phyloP scores from a whole-genome alignment of 2,888 invertebrate genomes.

The Endomychus coccineus region DNA sequence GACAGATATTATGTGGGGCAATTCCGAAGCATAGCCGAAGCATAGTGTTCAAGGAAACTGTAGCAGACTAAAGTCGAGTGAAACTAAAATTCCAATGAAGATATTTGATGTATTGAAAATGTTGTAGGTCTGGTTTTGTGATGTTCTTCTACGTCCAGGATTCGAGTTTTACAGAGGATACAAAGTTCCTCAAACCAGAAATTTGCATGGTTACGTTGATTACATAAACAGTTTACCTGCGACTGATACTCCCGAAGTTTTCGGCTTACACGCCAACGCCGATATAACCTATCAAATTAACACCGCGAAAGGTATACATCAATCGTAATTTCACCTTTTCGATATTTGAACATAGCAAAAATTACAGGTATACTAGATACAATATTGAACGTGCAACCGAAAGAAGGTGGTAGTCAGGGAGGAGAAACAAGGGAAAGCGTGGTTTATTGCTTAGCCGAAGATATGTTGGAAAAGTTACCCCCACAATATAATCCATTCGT shows the following conservation, averaged over 20 bases:
- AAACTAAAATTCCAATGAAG: too few relatives aligned
- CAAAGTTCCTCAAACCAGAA: constrained; percentile 79
- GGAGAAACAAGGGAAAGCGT: constrained; percentile 90
- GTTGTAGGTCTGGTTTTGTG: constrained; percentile 81
- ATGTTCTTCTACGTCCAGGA: constrained; percentile 73
- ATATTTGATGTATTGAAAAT: too few relatives aligned
- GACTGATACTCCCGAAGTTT: constrained; percentile 89
- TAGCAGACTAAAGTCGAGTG: too few relatives aligned
- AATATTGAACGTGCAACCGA: constrained; percentile 93
- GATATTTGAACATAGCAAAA: background rate
- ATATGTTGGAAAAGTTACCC: constrained; percentile 84
- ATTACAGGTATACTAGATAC: constrained; percentile 72
- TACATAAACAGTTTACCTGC: constrained; percentile 79
- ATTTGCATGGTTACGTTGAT: constrained; percentile 71
- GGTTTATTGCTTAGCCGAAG: constrained; percentile 85
- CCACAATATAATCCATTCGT: constrained; percentile 82
- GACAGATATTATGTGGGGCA: too few relatives aligned
- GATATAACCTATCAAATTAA: constrained; percentile 98
- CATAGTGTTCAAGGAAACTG: too few relatives aligned
- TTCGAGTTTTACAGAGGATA: constrained; percentile 94
- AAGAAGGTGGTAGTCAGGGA: constrained; percentile 84
- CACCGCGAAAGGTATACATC: constrained; percentile 67
- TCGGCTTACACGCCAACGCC: constrained; percentile 93
- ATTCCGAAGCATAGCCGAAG: too few relatives aligned
- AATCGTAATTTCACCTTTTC: background rate